Evolutionary conservation across 2,888 invertebrate species (phyloP).

Genomic region (Dasypolia templi): DNA sequence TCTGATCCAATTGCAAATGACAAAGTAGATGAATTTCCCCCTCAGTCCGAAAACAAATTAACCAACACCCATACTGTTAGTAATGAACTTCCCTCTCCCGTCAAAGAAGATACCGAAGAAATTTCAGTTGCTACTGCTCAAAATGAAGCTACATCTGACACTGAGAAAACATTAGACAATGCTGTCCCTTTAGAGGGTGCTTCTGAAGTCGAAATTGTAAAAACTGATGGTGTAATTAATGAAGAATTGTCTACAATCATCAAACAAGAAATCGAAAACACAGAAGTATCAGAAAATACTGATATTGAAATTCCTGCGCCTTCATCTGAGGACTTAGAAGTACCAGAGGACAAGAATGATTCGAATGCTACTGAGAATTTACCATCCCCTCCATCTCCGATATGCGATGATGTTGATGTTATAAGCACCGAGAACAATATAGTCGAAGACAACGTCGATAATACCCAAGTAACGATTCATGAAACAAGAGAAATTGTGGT

Average conservation of each 20-base stretch:
- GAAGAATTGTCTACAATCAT: constrained; percentile 25
- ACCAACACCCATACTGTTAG: constrained; percentile 62
- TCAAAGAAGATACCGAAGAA: constrained; percentile 67
- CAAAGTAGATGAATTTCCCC: constrained; percentile 66
- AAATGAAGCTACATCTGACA: constrained; percentile 38
- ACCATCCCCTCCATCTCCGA: constrained; percentile 76
- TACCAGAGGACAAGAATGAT: constrained; percentile 57
- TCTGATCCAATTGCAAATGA: constrained; percentile 75
- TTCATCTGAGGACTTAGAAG: constrained; percentile 39
- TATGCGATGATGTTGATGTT: constrained; percentile 65
- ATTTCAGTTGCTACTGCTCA: constrained; percentile 42
- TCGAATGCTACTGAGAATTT: constrained; percentile 68
- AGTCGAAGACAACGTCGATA: constrained; percentile 62
- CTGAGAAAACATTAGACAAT: constrained; percentile 37
- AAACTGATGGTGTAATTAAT: constrained; percentile 32
- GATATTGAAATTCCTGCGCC: constrained; percentile 51
- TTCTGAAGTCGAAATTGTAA: constrained; percentile 39
- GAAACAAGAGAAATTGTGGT: constrained; percentile 56
- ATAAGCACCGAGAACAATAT: constrained; percentile 50
- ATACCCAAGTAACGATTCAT: constrained; percentile 51
- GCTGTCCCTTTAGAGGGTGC: constrained; percentile 31
- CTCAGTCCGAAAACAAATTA: constrained; percentile 61
- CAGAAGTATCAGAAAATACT: constrained; percentile 32
- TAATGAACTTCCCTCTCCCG: constrained; percentile 67
- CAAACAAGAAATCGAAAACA: constrained; percentile 34